Evolutionary conservation across 2,888 invertebrate genomes (phyloP).

Genomic region (Unio delphinus): DNA sequence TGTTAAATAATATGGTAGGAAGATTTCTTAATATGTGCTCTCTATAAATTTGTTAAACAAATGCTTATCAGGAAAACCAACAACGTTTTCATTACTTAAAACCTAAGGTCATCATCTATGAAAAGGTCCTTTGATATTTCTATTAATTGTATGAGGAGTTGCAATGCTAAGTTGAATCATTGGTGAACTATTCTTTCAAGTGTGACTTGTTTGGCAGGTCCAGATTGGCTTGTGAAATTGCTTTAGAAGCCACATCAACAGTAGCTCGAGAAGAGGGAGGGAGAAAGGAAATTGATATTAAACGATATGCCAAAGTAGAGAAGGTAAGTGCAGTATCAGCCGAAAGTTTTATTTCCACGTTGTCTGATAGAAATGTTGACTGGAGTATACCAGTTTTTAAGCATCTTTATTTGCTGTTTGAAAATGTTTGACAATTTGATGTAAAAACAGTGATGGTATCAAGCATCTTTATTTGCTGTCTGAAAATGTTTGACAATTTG

Average conservation of each 20-base stretch:
- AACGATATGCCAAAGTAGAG: constrained; percentile 94
- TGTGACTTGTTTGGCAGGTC: constrained; percentile 72
- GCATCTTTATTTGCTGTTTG: neutral
- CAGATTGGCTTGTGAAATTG: constrained; percentile 94
- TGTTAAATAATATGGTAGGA: no score
- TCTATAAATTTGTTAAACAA: no score
- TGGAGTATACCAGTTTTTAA: neutral
- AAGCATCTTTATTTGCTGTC: neutral
- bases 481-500: neutral
- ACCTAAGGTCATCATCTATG: no score
- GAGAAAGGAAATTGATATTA: constrained; percentile 95
- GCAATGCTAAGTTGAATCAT: no score
- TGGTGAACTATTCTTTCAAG: neutral
- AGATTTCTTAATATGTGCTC: no score
- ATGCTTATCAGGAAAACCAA: no score
- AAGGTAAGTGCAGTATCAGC: constrained; percentile 68
- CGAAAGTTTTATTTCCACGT: neutral
- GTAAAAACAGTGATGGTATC: no score
- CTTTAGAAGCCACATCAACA: constrained; percentile 93
- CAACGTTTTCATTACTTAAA: no score
- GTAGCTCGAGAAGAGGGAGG: constrained; percentile 88
- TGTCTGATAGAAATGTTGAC: neutral
- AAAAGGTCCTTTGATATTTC: no score
- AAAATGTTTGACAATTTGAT: neutral
- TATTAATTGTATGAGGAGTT: no score